Conservation (phyloP, 2,888 invertebrate genomes). For the Spilarctia lutea region DNA sequence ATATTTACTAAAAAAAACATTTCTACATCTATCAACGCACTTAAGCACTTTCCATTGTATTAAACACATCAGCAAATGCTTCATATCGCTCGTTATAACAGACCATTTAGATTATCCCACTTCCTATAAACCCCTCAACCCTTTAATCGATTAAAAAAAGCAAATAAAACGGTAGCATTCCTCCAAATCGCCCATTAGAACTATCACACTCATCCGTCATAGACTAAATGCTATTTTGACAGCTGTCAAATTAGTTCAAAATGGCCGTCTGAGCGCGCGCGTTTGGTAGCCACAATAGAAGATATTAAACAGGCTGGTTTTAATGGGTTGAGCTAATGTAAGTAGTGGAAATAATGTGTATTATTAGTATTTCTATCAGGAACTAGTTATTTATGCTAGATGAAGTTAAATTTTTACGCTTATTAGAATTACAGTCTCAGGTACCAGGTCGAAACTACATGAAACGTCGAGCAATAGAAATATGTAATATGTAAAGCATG, state of each 20-base stretch:
- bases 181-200: conserved; percentile 26
- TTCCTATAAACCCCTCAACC: not conserved
- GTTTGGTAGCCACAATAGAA: conserved; percentile 31
- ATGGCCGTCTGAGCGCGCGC: conserved; percentile 40
- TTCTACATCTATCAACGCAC: not conserved
- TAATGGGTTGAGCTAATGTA: conserved; percentile 11
- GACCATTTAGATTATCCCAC: not conserved
- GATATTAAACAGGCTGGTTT: conserved; percentile 8
- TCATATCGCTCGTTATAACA: not conserved
- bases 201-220: conserved; percentile 49
- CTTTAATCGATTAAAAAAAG: conserved; percentile 9
- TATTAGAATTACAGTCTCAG: too few relatives aligned
- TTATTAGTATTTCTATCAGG: not conserved
- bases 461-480: too few relatives aligned
- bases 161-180: not conserved
- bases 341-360: conserved; percentile 1
- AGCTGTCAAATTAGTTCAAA: conserved; percentile 75
- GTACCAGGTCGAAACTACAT: too few relatives aligned
- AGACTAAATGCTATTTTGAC: conserved; percentile 74
- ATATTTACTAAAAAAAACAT: not conserved
- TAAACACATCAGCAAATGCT: not conserved
- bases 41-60: not conserved
- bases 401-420: too few relatives aligned
- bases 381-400: not conserved
- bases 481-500: too few relatives aligned